Evolutionary conservation across 2,888 invertebrate species (phyloP).

Genomic region (Ormyrus labotus): DNA sequence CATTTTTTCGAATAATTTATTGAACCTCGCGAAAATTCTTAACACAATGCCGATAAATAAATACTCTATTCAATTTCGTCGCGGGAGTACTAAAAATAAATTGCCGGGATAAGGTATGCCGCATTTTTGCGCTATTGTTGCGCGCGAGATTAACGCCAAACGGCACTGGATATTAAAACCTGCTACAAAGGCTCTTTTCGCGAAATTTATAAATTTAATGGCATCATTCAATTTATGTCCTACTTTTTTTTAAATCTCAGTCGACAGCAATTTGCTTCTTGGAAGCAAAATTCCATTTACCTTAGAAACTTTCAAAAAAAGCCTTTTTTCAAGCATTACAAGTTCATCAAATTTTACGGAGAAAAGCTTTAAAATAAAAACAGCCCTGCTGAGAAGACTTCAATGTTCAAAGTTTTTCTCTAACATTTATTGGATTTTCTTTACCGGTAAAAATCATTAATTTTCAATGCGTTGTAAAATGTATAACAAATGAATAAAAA

Average conservation of each 20-base stretch:
- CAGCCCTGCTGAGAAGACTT: too few species aligned
- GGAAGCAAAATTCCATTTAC: background rate
- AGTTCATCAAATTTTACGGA: too few species aligned
- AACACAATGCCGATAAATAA: constrained; percentile 48
- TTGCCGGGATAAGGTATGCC: constrained; percentile 27
- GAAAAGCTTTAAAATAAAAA: too few species aligned
- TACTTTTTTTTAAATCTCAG: constrained; percentile 13
- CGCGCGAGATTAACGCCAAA: constrained; percentile 23
- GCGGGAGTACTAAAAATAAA: constrained; percentile 39
- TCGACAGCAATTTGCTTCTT: constrained; percentile 9
- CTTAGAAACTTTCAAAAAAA: constrained; percentile 2
- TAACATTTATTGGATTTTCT: too few species aligned
- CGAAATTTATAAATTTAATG: constrained; percentile 50
- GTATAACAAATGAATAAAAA: too few species aligned
- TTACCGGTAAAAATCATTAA: too few species aligned
- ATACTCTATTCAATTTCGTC: constrained; percentile 36
- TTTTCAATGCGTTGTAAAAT: too few species aligned
- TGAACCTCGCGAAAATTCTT: constrained; percentile 30
- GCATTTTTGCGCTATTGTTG: constrained; percentile 46
- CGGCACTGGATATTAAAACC: constrained; percentile 17
- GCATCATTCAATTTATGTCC: constrained; percentile 10
- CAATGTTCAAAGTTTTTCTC: too few species aligned
- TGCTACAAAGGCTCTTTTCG: constrained; percentile 2
- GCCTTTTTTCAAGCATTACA: background rate
- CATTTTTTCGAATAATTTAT: constrained; percentile 41